Evolutionary conservation across 2,113 vertebrate genomes (phyloP), one percentile per base, ranked within the genome.

Genomic region (Speoplatyrhinus poulsoni): DNA sequence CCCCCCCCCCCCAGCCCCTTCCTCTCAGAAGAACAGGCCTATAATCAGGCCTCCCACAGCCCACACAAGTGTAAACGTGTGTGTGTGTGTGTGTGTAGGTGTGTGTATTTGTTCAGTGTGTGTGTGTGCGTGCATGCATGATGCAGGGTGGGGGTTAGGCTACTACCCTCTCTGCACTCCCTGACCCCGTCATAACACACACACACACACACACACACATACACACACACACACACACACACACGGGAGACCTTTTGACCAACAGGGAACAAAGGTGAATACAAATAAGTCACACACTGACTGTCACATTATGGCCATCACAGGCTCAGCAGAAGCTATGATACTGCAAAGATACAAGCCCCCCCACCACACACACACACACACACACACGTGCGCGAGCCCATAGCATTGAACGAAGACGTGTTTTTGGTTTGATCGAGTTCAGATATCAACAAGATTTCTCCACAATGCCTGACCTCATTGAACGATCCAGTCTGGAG

Each of bases 401-500:
- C 9, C 50, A 54, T 16, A 1, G 69, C 58, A 58, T 60, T 66
- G 61, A 53, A 55, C 60, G 52, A 62, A 17, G 61, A 46, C 59
- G 49, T 64, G 49, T 64, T 65, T 65, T 74, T 76, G 67, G 71
- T 46, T 75, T 77, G 52, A 63, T 57, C 0, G 62, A 66, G 55
- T 7, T 26, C 26, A 26, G 19, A 59, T n/a, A 7, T 6, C 4
- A 41, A 41, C 0, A 41, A 26, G 26, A 26, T 26, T 26, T 26
- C 26, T 26, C 26, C 26, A 26, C 26, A 26, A 26, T 26, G 26
- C 26, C 26, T 26, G 36, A 41, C 36, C 36, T 41, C 36, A 41
- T 8, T 41, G 36, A 41, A 41, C 36, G 5, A 7, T 2, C 9
- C 9, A 15, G 49, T 52, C 49, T 10, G 49, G 49, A 52, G 49